Evolutionary conservation across 2,797 vertebrate species (phyloP).

Genomic region (Neopelma chrysocephalum): DNA sequence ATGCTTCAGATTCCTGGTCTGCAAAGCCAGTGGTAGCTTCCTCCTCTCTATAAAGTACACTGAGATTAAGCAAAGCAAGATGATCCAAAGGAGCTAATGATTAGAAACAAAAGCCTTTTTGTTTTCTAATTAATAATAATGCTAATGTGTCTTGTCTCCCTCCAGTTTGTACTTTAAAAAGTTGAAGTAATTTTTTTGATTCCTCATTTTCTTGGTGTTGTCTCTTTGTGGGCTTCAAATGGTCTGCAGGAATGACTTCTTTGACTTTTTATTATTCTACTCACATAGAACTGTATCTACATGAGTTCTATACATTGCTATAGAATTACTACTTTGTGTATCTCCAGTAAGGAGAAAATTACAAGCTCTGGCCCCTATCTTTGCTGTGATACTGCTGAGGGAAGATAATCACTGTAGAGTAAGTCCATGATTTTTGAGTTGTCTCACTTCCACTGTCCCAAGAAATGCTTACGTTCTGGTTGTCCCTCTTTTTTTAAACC

Average conservation of each 20-base stretch:
- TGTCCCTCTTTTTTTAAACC: not conserved
- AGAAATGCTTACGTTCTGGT: conserved; percentile 27
- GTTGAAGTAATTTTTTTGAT: not conserved
- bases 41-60: not conserved
- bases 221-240: not conserved
- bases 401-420: not conserved
- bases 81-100: not conserved
- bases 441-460: not conserved
- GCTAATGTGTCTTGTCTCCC: not conserved
- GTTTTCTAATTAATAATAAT: not conserved
- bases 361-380: not conserved
- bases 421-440: not conserved
- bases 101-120: not conserved
- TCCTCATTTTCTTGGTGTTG: not conserved
- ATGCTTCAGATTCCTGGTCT: not conserved
- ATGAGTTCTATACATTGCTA: rapidly evolving
- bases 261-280: not conserved
- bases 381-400: not conserved
- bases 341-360: not conserved
- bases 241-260: not conserved
- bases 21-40: not conserved
- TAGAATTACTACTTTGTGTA: not conserved
- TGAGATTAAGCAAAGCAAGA: not conserved
- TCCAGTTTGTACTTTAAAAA: not conserved
- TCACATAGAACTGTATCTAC: not conserved